These are phyloP conservation scores for Caenorhabditis zanzibari DNA, from an alignment of 2,888 invertebrate species.

Conservation along the genomic window DNA sequence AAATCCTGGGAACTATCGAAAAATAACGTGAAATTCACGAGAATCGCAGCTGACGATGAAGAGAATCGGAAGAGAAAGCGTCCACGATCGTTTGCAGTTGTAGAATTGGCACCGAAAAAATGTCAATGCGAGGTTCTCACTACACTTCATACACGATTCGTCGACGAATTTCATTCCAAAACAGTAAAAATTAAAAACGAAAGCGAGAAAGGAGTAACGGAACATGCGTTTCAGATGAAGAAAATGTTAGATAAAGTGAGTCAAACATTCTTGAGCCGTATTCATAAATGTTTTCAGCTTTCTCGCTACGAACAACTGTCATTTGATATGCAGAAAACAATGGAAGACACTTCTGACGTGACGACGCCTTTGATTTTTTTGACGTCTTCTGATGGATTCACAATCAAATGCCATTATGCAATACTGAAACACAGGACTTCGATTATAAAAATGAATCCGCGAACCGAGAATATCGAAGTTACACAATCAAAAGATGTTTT, in stretches of 20 bases:
- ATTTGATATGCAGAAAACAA: slow-evolving; percentile 33
- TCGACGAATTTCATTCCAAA: slow-evolving; percentile 63
- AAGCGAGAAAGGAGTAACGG: slow-evolving; percentile 16
- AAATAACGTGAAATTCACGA: slow-evolving; percentile 56
- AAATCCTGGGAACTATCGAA: slow-evolving; percentile 52
- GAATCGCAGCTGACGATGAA: slow-evolving; percentile 60
- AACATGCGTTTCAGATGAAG: slow-evolving; percentile 41
- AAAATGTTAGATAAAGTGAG: slow-evolving; percentile 58
- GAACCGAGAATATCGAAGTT: slow-evolving; percentile 3
- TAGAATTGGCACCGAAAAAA: slow-evolving; percentile 72
- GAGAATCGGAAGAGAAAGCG: slow-evolving; percentile 65
- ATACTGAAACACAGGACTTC: slow-evolving; percentile 51
- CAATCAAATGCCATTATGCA: neutral
- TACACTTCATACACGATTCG: slow-evolving; percentile 63
- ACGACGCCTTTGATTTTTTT: slow-evolving; percentile 7
- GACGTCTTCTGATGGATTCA: slow-evolving; percentile 9
- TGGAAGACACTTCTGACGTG: slow-evolving; percentile 16
- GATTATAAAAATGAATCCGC: slow-evolving; percentile 9
- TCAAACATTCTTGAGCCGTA: neutral
- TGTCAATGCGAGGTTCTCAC: slow-evolving; percentile 72
- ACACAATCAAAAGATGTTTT: slow-evolving; percentile 21
- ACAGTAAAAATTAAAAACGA: slow-evolving; percentile 3
- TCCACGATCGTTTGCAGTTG: slow-evolving; percentile 72
- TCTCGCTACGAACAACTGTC: slow-evolving; percentile 60
- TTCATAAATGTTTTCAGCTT: slow-evolving; percentile 28